Conservation (phyloP, 2,888 invertebrate genomes). For the Ennomos fuscantarius region DNA sequence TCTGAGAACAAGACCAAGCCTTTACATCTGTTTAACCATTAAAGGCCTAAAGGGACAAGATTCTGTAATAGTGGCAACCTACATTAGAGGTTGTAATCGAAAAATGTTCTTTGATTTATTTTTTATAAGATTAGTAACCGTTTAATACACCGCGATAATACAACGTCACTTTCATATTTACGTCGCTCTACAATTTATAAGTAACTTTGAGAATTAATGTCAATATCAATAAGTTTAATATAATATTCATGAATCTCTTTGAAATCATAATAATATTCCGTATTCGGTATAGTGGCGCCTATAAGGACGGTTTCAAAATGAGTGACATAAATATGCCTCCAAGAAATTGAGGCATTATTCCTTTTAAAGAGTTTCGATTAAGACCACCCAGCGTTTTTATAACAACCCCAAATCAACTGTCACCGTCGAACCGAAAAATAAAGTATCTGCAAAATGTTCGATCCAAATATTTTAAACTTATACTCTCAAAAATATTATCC, state of each 20-base stretch:
- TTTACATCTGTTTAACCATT: constrained; percentile 16
- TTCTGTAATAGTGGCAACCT: not conserved
- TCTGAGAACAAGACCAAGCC: constrained; percentile 14
- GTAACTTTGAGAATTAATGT: too few species aligned
- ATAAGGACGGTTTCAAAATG: constrained; percentile 4
- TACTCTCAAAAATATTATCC: constrained; percentile 47
- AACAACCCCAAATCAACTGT: constrained; percentile 26
- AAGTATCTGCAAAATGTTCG: constrained; percentile 29
- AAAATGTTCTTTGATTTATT: not conserved
- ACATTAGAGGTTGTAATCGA: not conserved
- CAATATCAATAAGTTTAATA: too few species aligned
- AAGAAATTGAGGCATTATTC: constrained; percentile 25
- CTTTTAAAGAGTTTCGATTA: constrained; percentile 23
- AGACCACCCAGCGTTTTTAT: constrained; percentile 26
- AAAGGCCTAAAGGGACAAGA: constrained; percentile 3
- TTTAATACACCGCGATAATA: too few species aligned
- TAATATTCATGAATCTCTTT: too few species aligned
- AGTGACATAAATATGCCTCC: constrained; percentile 1
- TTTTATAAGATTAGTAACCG: not conserved
- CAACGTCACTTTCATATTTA: too few species aligned
- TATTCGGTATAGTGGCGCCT: constrained; percentile 9
- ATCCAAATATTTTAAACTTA: constrained; percentile 47
- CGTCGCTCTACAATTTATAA: too few species aligned
- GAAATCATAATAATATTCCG: not conserved
- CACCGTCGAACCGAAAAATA: constrained; percentile 23